Evolutionary conservation across 2,888 invertebrate species (phyloP), one percentile per base, ranked within the genome.

Genomic region (Megamerina dolium): DNA sequence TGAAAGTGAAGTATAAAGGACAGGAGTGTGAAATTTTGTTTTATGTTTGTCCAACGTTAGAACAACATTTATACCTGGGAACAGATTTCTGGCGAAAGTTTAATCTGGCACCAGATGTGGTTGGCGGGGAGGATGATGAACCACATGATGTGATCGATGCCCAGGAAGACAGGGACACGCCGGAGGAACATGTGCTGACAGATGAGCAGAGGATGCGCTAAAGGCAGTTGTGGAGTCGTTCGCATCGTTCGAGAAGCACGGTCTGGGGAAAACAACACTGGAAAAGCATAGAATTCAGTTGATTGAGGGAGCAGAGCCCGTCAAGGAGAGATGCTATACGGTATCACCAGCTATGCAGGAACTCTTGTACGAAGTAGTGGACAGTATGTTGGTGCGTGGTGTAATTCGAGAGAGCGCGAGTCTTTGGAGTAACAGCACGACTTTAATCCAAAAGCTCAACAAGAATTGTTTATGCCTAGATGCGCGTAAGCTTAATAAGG

Each of bases 301-400:
- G n/a, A n/a, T n/a, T n/a, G n/a, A n/a, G n/a, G n/a, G n/a, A n/a
- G n/a, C 27, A 19, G n/a, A 33, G 20, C 9, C 10, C 17, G 2
- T 14, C 13, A 27, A 33, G 17, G 9, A 37, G 34, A 13, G 37
- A 27, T 18, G 39, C 32, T 13, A 40, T 26, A 37, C 43, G 4
- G 40, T 43, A 20, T 43, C 41, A 1, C 43, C 46, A 3, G 47
- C 26, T 4, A 34, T 37, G 9, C 41, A 43, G 17, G 33, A 41
- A n/a, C 20, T 41, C 6, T 8, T 37, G 10, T 43, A 27, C 26
- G 35, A 32, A 2, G 41, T 43, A 19, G 45, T 64, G 1, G 60
- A 64, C 13, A 38, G 56, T 3, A 66, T 65, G 63, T 21, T 63
- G 4, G 37, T 12, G 13, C 32, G 44, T 1, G 48, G 35, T 2